Percentiles rank a stretch among this genome's conserved stretches.
phyloP scores from a whole-genome alignment of 2,888 invertebrate species.

The Cephus rjabovi region DNA sequence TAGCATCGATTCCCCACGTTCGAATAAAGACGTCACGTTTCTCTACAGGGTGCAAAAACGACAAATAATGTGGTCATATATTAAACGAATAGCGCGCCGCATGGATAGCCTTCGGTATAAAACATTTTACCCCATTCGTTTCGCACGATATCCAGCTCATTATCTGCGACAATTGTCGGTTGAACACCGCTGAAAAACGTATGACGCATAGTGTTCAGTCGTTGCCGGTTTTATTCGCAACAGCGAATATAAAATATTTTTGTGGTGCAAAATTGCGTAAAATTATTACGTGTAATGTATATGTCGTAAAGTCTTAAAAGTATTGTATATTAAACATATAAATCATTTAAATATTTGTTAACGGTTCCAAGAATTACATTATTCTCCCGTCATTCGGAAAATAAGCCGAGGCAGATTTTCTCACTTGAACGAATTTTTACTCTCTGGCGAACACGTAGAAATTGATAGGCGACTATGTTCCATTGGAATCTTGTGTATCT shows the following conservation, averaged over 20 bases:
- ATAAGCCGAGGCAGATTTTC: neutral
- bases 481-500: neutral
- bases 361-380: neutral
- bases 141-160: slow-evolving; percentile 32
- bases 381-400: neutral
- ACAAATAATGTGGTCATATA: neutral
- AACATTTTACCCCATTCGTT: slow-evolving; percentile 36
- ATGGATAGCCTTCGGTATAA: slow-evolving; percentile 24
- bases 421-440: neutral
- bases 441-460: neutral
- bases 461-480: neutral
- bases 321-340: neutral
- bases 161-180: slow-evolving; percentile 19
- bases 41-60: neutral
- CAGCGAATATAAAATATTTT: neutral
- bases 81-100: neutral
- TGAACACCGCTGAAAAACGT: neutral
- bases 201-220: neutral
- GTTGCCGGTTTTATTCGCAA: neutral
- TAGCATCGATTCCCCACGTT: neutral
- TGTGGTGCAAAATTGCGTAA: neutral
- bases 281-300: neutral
- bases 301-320: neutral
- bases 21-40: neutral
- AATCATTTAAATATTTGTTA: neutral